Conservation (phyloP, 2,113 vertebrate genomes). For the Danionella cerebrum region DNA sequence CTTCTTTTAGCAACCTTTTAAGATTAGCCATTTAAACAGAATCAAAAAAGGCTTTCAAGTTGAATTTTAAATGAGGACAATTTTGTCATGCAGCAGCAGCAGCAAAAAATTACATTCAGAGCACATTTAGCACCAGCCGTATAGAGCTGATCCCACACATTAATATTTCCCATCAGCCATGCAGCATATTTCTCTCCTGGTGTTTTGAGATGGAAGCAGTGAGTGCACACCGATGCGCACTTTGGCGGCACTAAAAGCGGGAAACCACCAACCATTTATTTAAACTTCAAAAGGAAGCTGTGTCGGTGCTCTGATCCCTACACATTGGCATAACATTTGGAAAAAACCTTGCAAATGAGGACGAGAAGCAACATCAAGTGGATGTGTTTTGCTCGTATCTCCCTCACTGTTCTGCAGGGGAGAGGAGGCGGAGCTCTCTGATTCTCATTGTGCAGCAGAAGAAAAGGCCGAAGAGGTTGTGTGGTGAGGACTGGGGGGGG, state of each 20-base stretch:
- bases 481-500: slow-evolving; percentile 33
- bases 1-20: slow-evolving; percentile 14
- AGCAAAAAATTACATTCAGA: slow-evolving; percentile 14
- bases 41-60: slow-evolving; percentile 16
- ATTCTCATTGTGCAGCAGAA: slow-evolving; percentile 43
- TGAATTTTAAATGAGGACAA: slow-evolving; percentile 24
- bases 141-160: slow-evolving; percentile 6
- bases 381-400: slow-evolving; percentile 33
- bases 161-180: slow-evolving; percentile 17
- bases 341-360: slow-evolving; percentile 30
- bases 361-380: slow-evolving; percentile 32
- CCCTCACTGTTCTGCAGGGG: slow-evolving; percentile 16
- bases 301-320: slow-evolving; percentile 11
- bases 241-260: slow-evolving; percentile 7
- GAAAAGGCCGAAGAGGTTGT: too few relatives aligned
- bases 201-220: slow-evolving; percentile 5
- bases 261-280: slow-evolving; percentile 30
- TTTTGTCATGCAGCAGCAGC: slow-evolving; percentile 12
- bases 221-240: background rate
- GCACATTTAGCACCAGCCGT: slow-evolving; percentile 2
- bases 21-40: background rate
- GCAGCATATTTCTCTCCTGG: background rate
- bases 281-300: slow-evolving; percentile 28
- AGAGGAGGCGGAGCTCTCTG: slow-evolving; percentile 51
- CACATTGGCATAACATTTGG: slow-evolving; percentile 31